These are phyloP conservation scores for Propithecus deckenii DNA, from an alignment of 2,797 vertebrate genomes.

Conservation along the genomic window DNA sequence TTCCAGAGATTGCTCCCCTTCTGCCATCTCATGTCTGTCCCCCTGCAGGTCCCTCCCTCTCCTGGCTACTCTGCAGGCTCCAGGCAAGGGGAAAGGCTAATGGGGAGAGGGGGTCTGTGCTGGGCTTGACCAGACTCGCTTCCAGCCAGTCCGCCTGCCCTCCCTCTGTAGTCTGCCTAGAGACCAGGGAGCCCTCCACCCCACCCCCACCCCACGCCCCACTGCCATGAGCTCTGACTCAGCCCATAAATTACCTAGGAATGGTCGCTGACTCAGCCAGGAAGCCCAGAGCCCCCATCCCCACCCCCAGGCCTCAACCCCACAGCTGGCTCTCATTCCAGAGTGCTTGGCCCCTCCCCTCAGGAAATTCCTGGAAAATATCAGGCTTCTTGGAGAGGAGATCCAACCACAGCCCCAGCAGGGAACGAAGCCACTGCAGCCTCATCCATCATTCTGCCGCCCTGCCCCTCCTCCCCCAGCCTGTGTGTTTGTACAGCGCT, in stretches of 20 bases:
- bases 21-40: not conserved
- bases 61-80: not conserved
- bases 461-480: not conserved
- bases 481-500: not conserved
- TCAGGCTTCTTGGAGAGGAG: conserved; percentile 73
- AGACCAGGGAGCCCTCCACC: not conserved
- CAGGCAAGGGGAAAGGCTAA: not conserved
- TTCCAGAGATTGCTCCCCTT: not conserved
- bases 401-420: conserved; percentile 56
- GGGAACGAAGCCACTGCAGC: not conserved
- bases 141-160: not conserved
- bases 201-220: not conserved
- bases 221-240: conserved; percentile 50
- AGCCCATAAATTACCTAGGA: conserved; percentile 70
- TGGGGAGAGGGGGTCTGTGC: not conserved
- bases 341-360: conserved; percentile 53
- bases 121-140: not conserved
- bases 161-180: not conserved
- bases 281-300: conserved; percentile 46
- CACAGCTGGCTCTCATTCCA: conserved; percentile 79
- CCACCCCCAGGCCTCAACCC: conserved; percentile 46
- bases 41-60: not conserved
- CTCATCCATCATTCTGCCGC: conserved; percentile 61
- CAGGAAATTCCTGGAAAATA: conserved; percentile 82
- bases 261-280: conserved; percentile 71